Base-by-base conservation (phyloP, 2,888 invertebrate genomes). In the Spisula solida region DNA sequence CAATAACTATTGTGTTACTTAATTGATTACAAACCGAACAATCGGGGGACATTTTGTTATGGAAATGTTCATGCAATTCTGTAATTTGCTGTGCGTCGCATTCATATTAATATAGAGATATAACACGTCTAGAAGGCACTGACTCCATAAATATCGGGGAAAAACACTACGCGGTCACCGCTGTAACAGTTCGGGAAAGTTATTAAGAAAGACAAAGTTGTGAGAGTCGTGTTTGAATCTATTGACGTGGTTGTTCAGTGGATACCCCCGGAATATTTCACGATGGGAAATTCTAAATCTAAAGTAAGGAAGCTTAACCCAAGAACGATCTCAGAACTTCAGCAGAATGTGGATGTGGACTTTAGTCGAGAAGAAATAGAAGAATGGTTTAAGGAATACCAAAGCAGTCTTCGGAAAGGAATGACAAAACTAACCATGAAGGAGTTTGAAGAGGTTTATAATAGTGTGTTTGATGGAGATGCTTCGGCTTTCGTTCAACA, bases 321-420 rank as follows among this genome's bases (percentile, higher is more conserved):
- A 0, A 91, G 83, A 83, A 93, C 93, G 8, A 48, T 93, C 12
- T 75, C 84, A 29, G 93, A 94, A 18, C 86, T 93, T 6, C 89
- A 91, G 81, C 84, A 60, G 12, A 87, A 91, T n/a, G 51, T 92
- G 14, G 88, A 91, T 66, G 93, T 92, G 14, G 93, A 93, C 48
- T 92, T 93, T 12, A 88, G 88, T 10, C 78, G 84, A 16, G 92
- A 93, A 25, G 94, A 93, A 75, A 93, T 94, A 51, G 85, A 91
- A 47, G 83, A 86, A 12, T 94, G 93, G 92, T 92, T 87, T 79
- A 81, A 84, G 41, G 91, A 91, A 34, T 91, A 91, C 80, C 87
- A 85, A 84, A 34, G 75, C 1, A 89, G 88, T 18, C 82, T 91
- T 48, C 55, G 87, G 1, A 87, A 87, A 83, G 87, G 87, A 70